Conservation (phyloP, 2,113 vertebrate genomes). For the Brienomyrus brachyistius region DNA sequence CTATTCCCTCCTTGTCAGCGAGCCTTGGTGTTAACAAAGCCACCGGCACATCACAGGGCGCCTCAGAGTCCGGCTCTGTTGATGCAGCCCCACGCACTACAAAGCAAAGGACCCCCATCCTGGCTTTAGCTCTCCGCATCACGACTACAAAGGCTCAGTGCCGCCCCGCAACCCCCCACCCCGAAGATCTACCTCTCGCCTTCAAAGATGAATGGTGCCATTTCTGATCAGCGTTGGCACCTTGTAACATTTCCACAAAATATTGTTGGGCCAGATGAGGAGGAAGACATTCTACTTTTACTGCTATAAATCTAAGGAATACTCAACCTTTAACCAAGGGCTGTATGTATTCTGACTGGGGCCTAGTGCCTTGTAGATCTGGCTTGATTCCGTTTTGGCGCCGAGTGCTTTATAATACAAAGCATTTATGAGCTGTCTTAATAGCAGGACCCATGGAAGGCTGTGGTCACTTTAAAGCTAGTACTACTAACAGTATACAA, state of each 20-base stretch:
- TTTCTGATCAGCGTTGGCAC: neutral
- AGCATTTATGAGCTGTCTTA: neutral
- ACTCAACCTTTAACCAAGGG: slow-evolving; percentile 33
- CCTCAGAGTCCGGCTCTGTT: slow-evolving; percentile 52
- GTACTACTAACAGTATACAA: neutral
- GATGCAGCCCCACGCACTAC: slow-evolving; percentile 42
- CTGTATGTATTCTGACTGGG: slow-evolving; percentile 37
- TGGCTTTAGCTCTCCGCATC: slow-evolving; percentile 42
- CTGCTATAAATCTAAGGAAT: slow-evolving; percentile 53
- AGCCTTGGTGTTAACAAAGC: slow-evolving; percentile 61
- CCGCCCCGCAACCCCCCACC: no score
- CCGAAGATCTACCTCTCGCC: neutral
- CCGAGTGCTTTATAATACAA: neutral
- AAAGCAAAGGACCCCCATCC: slow-evolving; percentile 52
- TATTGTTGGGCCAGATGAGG: neutral
- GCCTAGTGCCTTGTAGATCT: slow-evolving; percentile 33
- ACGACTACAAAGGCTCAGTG: slow-evolving; percentile 33
- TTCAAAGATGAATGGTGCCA: neutral
- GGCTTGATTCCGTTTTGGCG: slow-evolving; percentile 10
- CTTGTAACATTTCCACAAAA: neutral
- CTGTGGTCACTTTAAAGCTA: neutral
- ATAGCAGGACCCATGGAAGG: neutral
- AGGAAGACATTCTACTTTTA: neutral
- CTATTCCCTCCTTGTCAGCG: slow-evolving; percentile 50
- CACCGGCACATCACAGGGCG: slow-evolving; percentile 58